phyloP scores from a whole-genome alignment of 2,113 vertebrate species.

The Chiloscyllium plagiosum region DNA sequence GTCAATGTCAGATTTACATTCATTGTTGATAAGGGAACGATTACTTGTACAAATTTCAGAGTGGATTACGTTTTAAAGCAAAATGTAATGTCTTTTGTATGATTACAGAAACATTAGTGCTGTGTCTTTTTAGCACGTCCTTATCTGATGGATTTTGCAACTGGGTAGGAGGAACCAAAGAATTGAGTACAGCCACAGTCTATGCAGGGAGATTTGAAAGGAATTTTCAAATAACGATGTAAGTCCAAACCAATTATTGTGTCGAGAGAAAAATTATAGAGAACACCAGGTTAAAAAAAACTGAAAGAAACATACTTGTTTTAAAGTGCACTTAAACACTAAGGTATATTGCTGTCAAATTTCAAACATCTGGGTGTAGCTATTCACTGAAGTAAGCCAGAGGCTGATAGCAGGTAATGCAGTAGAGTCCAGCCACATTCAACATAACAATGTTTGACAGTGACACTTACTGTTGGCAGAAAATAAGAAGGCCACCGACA shows the following conservation, averaged over 20 bases:
- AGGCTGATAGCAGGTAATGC: background rate
- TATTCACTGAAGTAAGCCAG: background rate
- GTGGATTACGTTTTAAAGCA: background rate
- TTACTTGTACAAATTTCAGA: background rate
- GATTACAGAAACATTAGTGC: background rate
- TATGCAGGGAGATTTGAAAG: background rate
- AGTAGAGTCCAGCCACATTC: background rate
- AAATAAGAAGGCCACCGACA: background rate
- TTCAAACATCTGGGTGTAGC: constrained; percentile 22
- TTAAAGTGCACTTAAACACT: background rate
- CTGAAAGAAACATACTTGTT: background rate
- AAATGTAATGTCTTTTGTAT: background rate
- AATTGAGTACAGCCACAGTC: background rate
- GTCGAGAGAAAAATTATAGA: background rate
- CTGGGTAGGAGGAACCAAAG: background rate
- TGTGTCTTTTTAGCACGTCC: background rate
- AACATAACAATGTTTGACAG: background rate
- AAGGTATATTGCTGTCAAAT: background rate
- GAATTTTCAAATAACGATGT: background rate
- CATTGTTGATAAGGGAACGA: background rate
- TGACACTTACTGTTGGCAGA: constrained; percentile 27
- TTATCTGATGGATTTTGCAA: background rate
- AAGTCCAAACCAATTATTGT: background rate
- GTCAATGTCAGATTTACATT: background rate
- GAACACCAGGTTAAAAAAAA: background rate